These are phyloP conservation scores for Hypercompe scribonia DNA, from an alignment of 2,888 invertebrate genomes.

Conservation along the genomic window DNA sequence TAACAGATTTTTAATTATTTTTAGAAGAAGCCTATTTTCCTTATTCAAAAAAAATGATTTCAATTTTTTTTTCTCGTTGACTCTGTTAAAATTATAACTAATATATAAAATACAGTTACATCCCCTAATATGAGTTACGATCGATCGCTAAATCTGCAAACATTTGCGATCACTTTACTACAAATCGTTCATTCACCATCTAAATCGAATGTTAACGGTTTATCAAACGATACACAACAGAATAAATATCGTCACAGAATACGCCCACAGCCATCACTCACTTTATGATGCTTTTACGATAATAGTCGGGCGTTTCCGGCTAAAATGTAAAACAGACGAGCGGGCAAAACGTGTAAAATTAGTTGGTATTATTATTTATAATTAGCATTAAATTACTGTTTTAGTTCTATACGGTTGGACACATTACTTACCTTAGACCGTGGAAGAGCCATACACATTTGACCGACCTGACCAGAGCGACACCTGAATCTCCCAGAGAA, in stretches of 20 bases:
- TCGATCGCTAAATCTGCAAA: background rate
- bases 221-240: slow-evolving; percentile 4
- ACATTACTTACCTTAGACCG: no score
- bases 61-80: no score
- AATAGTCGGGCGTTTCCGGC: slow-evolving; percentile 62
- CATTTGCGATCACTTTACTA: background rate
- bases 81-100: no score
- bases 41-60: no score
- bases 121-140: background rate
- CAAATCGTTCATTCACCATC: background rate
- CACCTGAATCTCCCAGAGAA: no score
- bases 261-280: slow-evolving; percentile 63
- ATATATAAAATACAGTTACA: background rate
- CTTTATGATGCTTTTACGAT: slow-evolving; percentile 74
- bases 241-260: slow-evolving; percentile 39
- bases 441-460: no score
- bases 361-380: background rate
- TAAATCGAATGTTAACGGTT: slow-evolving; percentile 9
- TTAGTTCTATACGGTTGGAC: no score
- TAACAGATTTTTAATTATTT: no score
- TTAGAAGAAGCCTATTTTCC: no score
- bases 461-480: no score
- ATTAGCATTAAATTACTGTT: background rate
- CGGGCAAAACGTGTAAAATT: slow-evolving; percentile 21
- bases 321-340: slow-evolving; percentile 48